A percentile compares a stretch with the other conserved stretches of the same genome.
Conservation (phyloP, 2,888 invertebrate genomes). For the Aphodius granarius region DNA sequence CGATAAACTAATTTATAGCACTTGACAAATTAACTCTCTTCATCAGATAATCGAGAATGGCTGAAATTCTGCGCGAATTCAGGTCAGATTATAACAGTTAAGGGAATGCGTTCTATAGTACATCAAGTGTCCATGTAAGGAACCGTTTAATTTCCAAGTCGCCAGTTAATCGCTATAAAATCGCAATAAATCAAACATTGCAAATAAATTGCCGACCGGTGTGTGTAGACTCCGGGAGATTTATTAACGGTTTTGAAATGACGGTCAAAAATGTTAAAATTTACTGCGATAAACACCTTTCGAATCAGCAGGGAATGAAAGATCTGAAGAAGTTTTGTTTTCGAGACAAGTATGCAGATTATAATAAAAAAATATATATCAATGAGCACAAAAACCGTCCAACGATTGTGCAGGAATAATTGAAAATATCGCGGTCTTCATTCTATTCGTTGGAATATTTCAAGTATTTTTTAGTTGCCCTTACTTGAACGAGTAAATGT, state of each 20-base stretch:
- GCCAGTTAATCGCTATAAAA: not conserved
- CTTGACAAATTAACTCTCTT: not conserved
- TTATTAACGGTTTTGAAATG: not conserved
- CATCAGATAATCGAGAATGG: not conserved
- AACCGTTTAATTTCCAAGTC: not conserved
- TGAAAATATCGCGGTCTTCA: not conserved
- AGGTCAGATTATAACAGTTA: not conserved
- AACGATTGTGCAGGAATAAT: too few species aligned
- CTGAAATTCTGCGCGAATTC: not conserved
- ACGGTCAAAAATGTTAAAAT: not conserved
- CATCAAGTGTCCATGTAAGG: not conserved
- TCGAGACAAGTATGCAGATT: too few species aligned
- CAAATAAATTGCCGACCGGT: not conserved
- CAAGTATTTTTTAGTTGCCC: not conserved
- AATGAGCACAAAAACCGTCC: too few species aligned
- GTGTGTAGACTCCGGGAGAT: not conserved
- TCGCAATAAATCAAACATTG: not conserved
- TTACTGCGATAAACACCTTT: not conserved
- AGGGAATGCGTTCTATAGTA: not conserved
- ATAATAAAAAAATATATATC: too few species aligned
- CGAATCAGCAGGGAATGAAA: too few species aligned
- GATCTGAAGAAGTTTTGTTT: too few species aligned
- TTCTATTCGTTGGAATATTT: not conserved
- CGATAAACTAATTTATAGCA: not conserved
- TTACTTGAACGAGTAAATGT: not conserved